Percentiles rank a stretch among this genome's conserved stretches.
These are phyloP conservation scores for Cylloceria caligata DNA, from an alignment of 2,888 invertebrate genomes.

Conservation along the genomic window DNA sequence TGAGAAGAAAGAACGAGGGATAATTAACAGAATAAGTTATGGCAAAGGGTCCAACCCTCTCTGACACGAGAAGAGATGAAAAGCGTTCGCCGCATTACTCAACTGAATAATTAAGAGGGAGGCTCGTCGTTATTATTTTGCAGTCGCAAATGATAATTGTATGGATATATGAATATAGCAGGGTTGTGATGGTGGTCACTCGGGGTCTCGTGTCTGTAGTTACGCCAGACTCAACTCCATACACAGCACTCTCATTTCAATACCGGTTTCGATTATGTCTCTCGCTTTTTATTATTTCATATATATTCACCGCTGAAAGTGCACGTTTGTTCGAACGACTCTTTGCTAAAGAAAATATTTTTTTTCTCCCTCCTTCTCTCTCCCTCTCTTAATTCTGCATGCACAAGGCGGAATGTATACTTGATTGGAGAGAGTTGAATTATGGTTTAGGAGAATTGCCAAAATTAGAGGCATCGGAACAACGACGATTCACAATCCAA, in stretches of 20 bases:
- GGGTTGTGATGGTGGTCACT: conserved; percentile 12
- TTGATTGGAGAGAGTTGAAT: conserved; percentile 17
- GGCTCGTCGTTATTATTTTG: conserved; percentile 70
- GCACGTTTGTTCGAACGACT: conserved; percentile 18
- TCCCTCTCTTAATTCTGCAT: background rate
- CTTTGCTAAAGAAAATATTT: background rate
- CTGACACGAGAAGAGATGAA: conserved; percentile 59
- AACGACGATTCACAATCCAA: background rate
- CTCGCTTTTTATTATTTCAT: conserved; percentile 63
- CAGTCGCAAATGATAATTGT: conserved; percentile 74
- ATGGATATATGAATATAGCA: conserved; percentile 72
- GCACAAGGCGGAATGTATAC: background rate
- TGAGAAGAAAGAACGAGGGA: conserved; percentile 19
- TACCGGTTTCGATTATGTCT: conserved; percentile 71
- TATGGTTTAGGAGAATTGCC: background rate
- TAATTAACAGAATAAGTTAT: conserved; percentile 67
- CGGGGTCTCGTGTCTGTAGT: conserved; percentile 35
- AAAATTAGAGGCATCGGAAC: background rate
- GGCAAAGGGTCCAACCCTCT: conserved; percentile 46
- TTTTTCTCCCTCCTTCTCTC: background rate
- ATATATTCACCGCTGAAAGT: conserved; percentile 37
- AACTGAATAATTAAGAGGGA: conserved; percentile 68
- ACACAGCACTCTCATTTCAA: conserved; percentile 69
- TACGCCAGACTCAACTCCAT: conserved; percentile 1
- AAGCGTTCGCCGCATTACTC: conserved; percentile 63